Base-by-base conservation (phyloP, 2,888 invertebrate species). In the Hyposoter dolosus region DNA sequence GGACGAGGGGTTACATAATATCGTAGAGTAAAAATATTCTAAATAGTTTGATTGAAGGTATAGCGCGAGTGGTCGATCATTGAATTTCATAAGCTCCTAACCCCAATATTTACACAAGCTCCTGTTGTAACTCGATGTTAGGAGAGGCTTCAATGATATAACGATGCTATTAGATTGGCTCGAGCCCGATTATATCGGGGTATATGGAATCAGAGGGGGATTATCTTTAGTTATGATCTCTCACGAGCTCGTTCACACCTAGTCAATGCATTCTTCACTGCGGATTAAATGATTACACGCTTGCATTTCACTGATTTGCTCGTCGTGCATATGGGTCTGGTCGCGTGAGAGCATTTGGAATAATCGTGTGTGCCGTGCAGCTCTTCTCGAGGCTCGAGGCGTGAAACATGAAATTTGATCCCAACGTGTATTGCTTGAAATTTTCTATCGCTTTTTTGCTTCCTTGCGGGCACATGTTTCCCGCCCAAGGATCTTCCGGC, bases 141-240 rank as follows among this genome's bases (percentile, higher is more conserved):
- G 45, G 12, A 17, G 43, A 10, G 53, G 32, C 15, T 66, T 28
- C n/a, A 47, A 79, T 53, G 68, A 82, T 32, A 60, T 77, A 82
- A 84, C 71, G 79, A 82, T 80, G 63, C 65, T 60, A 82, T 75
- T 82, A 78, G 74, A 50, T 82, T 68, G 71, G 75, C 76, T 84
- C 81, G 74, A 84, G 82, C 72, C 35, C 60, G 68, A 80, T 87
- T 69, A 60, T 60, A 85, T 43, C 82, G 85, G 72, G 72, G 68
- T 66, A 63, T 60, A 60, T 84, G 65, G 66, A 84, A 84, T 84
- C 63, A 69, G 56, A 66, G 47, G 56, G 74, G 12, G 23, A 74
- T 81, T 66, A 69, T 60, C 47, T 53, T 65, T 12, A 23, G 28
- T 71, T 45, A 78, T 82, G 35, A 82, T 79, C 84, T 53, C 72